Conservation (phyloP, 2,113 vertebrate genomes). For the Crotalus helleri region DNA sequence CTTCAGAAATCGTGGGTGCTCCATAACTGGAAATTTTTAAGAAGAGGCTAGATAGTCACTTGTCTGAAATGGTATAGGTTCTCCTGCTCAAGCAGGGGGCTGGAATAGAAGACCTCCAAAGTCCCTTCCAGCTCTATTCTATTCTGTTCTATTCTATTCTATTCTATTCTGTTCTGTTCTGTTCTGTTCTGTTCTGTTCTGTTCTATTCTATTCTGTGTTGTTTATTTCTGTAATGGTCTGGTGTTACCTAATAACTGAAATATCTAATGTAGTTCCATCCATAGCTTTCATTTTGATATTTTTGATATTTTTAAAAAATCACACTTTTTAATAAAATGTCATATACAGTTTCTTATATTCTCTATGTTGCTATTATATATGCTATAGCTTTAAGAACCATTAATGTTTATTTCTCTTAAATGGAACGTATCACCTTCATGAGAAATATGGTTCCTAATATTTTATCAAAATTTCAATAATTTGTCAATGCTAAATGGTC, state of each 20-base stretch:
- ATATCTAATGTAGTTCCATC: neutral
- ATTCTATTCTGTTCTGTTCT: too few species aligned
- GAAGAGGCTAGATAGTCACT: too few species aligned
- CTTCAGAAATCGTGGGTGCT: too few species aligned
- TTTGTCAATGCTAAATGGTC: neutral
- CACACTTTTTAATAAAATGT: neutral
- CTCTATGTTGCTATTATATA: neutral
- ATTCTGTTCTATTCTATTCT: too few species aligned
- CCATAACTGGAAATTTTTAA: too few species aligned
- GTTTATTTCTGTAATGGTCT: neutral
- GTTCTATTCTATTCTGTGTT: too few species aligned
- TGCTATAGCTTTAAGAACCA: neutral
- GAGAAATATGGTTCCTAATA: slow-evolving; percentile 1
- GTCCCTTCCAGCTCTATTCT: too few species aligned
- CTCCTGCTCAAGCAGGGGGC: too few species aligned
- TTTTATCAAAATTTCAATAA: neutral
- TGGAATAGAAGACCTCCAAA: too few species aligned
- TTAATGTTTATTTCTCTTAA: neutral
- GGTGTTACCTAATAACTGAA: neutral
- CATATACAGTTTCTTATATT: neutral
- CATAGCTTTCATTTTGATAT: neutral
- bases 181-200: too few species aligned
- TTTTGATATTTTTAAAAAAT: neutral
- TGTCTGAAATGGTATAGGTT: too few species aligned
- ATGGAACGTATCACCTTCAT: neutral